Conservation (phyloP, 2,113 vertebrate species). For the Caloenas nicobarica region DNA sequence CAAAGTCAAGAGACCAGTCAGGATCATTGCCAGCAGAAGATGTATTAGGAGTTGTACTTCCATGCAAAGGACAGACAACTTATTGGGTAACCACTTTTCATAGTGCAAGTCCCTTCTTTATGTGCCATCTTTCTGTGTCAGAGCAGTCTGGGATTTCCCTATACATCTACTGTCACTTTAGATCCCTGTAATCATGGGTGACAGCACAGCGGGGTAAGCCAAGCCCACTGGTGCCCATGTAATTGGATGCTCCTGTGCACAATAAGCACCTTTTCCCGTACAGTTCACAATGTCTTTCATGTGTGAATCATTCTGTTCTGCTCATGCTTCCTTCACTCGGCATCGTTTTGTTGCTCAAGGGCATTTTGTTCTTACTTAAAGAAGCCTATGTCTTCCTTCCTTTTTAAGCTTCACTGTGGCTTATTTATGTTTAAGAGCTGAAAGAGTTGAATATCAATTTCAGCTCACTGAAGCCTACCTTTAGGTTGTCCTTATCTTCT, state of each 20-base stretch:
- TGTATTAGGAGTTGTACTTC: neutral
- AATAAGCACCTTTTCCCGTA: constrained; percentile 1
- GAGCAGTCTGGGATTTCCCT: neutral
- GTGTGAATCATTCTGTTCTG: constrained; percentile 17
- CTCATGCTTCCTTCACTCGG: constrained; percentile 28
- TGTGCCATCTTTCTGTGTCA: neutral
- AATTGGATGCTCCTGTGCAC: neutral
- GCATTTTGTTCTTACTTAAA: neutral
- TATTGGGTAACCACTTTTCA: neutral
- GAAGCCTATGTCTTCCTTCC: neutral
- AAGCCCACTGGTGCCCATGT: neutral
- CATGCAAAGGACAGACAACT: neutral
- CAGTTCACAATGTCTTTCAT: neutral
- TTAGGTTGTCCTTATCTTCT: neutral
- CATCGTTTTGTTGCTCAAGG: neutral
- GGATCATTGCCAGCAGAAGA: neutral
- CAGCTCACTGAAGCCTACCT: neutral
- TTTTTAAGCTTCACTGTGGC: neutral
- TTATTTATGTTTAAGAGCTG: neutral
- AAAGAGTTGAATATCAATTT: neutral
- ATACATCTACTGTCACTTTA: neutral
- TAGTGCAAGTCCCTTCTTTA: neutral
- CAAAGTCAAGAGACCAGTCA: neutral
- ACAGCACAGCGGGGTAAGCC: neutral
- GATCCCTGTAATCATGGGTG: neutral